Conservation (phyloP, 2,113 vertebrate species). For the Phaethornis superciliosus region DNA sequence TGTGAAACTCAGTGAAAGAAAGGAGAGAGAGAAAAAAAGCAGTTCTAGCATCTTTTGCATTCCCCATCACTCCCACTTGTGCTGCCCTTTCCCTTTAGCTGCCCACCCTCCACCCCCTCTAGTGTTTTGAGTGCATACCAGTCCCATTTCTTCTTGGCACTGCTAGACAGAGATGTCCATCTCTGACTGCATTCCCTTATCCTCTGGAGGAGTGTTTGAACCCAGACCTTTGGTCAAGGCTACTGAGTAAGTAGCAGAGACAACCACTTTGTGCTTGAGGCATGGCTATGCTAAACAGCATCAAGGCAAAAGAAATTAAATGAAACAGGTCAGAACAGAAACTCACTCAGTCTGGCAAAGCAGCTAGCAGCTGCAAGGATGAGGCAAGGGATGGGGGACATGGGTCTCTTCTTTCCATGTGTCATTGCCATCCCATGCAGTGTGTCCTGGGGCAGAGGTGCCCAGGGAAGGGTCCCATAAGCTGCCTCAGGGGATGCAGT, state of each 20-base stretch:
- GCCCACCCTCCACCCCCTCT: neutral
- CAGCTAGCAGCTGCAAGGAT: constrained; percentile 56
- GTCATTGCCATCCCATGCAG: constrained; percentile 54
- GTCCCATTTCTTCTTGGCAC: neutral
- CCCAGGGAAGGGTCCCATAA: constrained; percentile 71
- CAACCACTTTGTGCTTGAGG: neutral
- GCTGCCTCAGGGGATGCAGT: constrained; percentile 30
- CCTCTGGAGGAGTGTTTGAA: neutral
- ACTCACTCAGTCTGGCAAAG: constrained; percentile 74
- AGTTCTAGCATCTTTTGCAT: neutral
- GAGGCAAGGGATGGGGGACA: constrained; percentile 58
- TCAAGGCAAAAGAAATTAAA: neutral
- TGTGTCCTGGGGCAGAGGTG: constrained; percentile 21
- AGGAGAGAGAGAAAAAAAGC: neutral
- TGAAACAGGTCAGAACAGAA: neutral
- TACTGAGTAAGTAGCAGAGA: neutral
- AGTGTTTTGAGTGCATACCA: neutral
- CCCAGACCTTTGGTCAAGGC: neutral
- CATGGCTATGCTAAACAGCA: neutral
- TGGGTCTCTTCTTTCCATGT: constrained; percentile 27
- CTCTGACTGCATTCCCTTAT: neutral
- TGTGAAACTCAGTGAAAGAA: neutral
- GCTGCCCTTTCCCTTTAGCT: neutral
- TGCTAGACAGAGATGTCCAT: neutral
- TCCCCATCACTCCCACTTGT: fast-evolving